Evolutionary conservation across 2,113 vertebrate species (phyloP), one percentile per base, ranked within the genome.

Genomic region (Pipa parva): DNA sequence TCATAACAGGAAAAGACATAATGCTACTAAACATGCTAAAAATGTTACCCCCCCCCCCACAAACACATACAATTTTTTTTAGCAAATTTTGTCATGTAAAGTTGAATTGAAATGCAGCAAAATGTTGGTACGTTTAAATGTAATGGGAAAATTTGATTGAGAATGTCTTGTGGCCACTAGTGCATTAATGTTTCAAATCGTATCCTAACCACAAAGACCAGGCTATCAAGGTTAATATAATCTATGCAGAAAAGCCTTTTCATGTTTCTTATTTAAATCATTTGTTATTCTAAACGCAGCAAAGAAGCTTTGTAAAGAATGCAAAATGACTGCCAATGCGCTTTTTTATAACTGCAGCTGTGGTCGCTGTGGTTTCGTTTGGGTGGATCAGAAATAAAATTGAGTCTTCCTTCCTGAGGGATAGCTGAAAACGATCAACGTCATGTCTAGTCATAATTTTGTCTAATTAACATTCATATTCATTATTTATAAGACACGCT

Each of bases 231-330:
- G 25, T 56, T 29, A 31, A 56, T 29, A n/a, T 17, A 31, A 54
- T 27, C 13, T 26, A n/a, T 24, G 7, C 12, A 27, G 17, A 3
- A 17, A 49, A 25, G 29, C 49, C 56, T 50, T 21, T 77, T 76
- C 74, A 75, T 78, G 73, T 74, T 82, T 79, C 73, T 72, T 83
- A 77, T 81, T 83, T 52, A 77, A 81, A 73, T 81, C 73, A 81
- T 80, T 81, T 82, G 77, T 82, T 76, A 80, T 72, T 77, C 72
- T 79, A 73, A 79, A 74, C 71, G 74, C 72, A 74, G 75, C 78
- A 75, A 72, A 74, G 73, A 56, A 63, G 73, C 77, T 78, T 77
- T 76, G 78, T 73, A 81, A 83, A 78, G 78, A 69, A 78, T 73
- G 63, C 0, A 1, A 79, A 74, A 70, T 63, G 61, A 78, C 77